A percentile compares a stretch with the other conserved stretches of the same genome.
Conservation (phyloP, 2,888 invertebrate species). For the Achlya flavicornis region DNA sequence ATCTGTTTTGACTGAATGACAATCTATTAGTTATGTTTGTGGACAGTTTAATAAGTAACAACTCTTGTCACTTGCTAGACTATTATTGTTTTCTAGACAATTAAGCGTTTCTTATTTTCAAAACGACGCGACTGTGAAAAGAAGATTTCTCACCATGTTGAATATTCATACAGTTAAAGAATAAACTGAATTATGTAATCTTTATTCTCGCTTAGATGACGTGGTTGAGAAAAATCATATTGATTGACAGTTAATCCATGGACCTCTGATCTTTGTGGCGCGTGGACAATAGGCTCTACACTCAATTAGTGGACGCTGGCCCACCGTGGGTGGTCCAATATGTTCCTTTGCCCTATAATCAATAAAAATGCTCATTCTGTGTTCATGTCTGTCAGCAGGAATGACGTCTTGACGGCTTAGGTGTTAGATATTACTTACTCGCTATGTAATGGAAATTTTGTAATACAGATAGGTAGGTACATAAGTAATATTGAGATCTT, state of each 20-base stretch:
- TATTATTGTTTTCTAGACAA: not conserved
- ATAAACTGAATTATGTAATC: not conserved
- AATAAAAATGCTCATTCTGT: constrained; percentile 56
- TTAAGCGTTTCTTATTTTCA: not conserved
- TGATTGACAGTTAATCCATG: constrained; percentile 65
- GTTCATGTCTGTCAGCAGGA: constrained; percentile 51
- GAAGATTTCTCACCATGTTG: not conserved
- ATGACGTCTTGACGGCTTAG: constrained; percentile 54
- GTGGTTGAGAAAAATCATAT: constrained; percentile 46
- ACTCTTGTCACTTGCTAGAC: too few relatives aligned
- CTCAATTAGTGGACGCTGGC: constrained; percentile 60
- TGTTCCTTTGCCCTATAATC: constrained; percentile 60
- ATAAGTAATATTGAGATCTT: not conserved
- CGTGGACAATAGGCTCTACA: constrained; percentile 58
- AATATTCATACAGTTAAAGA: not conserved
- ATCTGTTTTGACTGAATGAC: not conserved
- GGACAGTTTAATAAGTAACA: too few relatives aligned
- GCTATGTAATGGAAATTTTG: constrained; percentile 32
- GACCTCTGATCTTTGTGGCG: constrained; percentile 65
- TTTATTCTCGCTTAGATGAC: not conserved
- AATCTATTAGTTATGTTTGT: too few relatives aligned
- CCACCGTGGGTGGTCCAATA: constrained; percentile 65
- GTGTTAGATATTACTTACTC: too few relatives aligned
- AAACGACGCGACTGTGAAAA: not conserved
- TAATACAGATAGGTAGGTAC: too few relatives aligned